phyloP scores from a whole-genome alignment of 2,888 invertebrate species.

The Microctonus brassicae region DNA sequence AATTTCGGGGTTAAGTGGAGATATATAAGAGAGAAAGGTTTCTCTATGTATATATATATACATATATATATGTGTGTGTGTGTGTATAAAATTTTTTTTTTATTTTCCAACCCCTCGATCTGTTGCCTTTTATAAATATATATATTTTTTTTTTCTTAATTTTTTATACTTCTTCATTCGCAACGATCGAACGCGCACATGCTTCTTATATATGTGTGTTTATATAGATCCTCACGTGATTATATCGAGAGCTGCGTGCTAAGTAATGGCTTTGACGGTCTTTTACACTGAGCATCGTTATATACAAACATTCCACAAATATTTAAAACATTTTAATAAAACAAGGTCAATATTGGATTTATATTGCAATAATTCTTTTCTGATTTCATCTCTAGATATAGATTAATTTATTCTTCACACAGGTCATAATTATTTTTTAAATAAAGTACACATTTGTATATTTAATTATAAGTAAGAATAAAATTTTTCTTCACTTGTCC shows the following conservation, averaged over 20 bases:
- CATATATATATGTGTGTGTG: neutral
- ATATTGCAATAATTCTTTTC: too few relatives aligned
- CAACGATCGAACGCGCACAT: neutral
- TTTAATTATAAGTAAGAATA: too few relatives aligned
- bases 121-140: slow-evolving; percentile 22
- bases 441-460: too few relatives aligned
- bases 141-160: slow-evolving; percentile 20
- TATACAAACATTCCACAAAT: slow-evolving; percentile 33
- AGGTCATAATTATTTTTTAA: too few relatives aligned
- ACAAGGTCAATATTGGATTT: slow-evolving; percentile 2
- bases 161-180: slow-evolving; percentile 9
- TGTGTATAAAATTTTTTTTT: too few relatives aligned
- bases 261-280: slow-evolving; percentile 32
- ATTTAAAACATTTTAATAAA: slow-evolving; percentile 34
- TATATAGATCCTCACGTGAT: slow-evolving; percentile 7
- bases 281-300: neutral
- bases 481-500: too few relatives aligned
- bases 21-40: slow-evolving; percentile 27
- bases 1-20: slow-evolving; percentile 66
- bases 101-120: slow-evolving; percentile 27
- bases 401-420: too few relatives aligned
- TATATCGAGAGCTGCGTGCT: slow-evolving; percentile 29
- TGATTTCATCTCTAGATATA: slow-evolving; percentile 18
- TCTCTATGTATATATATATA: slow-evolving; percentile 22
- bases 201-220: neutral